A percentile compares a stretch with the other conserved stretches of the same genome.
Conservation (phyloP, 30 jellyfish, hydroid and myxozoan genomes). For the Cassiopea andromeda region DNA sequence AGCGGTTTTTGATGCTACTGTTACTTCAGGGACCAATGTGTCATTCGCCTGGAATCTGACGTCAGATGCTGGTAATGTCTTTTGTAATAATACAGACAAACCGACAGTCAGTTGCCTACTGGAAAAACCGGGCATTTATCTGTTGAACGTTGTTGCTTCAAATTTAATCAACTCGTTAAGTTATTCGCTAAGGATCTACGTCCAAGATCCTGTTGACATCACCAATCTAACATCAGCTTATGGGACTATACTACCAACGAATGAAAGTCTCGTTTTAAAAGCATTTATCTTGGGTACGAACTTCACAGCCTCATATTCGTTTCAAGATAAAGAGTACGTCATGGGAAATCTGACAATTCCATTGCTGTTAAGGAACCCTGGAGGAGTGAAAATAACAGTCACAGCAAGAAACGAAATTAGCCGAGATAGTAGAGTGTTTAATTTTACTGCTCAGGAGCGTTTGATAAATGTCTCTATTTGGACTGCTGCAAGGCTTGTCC, state of each 20-base stretch:
- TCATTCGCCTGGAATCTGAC: conserved; percentile 34
- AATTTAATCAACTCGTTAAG: conserved; percentile 32
- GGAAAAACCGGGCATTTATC: conserved; percentile 27
- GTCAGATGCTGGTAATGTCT: not conserved
- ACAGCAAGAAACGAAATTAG: conserved; percentile 51
- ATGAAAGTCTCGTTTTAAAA: not conserved
- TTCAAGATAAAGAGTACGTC: not conserved
- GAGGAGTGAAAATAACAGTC: not conserved
- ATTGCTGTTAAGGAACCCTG: not conserved
- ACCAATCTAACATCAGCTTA: not conserved
- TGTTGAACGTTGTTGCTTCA: conserved; percentile 40
- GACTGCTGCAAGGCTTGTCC: conserved; percentile 37
- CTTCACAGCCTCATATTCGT: not conserved
- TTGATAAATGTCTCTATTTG: conserved; percentile 26
- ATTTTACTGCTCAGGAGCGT: conserved; percentile 31
- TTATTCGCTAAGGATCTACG: not conserved
- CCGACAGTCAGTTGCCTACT: not conserved
- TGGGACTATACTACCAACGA: conserved; percentile 45
- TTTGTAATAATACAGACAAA: not conserved
- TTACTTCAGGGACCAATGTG: conserved; percentile 45
- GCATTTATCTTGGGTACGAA: conserved; percentile 37
- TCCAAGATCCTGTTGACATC: conserved; percentile 37
- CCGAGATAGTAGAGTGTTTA: not conserved
- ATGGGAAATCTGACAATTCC: not conserved
- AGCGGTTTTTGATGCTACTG: conserved; percentile 7